Base-by-base conservation (phyloP, 30 jellyfish, hydroid and myxozoan genomes). In the Hydractinia echinata region DNA sequence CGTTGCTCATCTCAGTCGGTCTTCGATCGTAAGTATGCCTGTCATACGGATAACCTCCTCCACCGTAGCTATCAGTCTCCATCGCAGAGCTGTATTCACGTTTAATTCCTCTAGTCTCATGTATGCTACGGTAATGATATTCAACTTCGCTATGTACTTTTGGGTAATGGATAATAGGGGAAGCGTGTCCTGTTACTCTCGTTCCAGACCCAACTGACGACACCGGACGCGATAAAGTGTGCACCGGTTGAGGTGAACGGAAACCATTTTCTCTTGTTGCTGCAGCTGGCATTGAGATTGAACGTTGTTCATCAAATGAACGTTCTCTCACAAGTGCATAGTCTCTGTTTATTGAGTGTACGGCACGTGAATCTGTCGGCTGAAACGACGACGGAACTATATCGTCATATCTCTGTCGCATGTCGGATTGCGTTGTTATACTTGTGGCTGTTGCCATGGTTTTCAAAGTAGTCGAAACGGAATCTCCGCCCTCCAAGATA, bases 91-190 rank as follows among this genome's bases (percentile, higher is more conserved):
- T 64, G 39, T 64, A 64, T 64, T 64, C 74, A 7, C 74, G 74
- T 64, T 64, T 64, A 51, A 64, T 64, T 30, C 44, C 44, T n/a
- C 74, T 44, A 9, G 19, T 13, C 39, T 64, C 74, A 44, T 58
- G 15, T 58, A 64, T 64, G 19, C 51, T 1, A 13, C 3, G 74
- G 39, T 64, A 64, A 64, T 64, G 74, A 64, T 44, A 7, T 6
- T 44, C 18, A 7, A 44, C 8, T 64, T 64, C 74, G 8, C 19
- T 13, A 6, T 44, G 39, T 13, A 64, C 9, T 52, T 50, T 71
- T 20, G 81, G 81, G 51, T 71, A 71, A n/a, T 71, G 81, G 7
- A 71, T 71, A 60, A 71, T 71, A 52, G 81, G 55, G 1, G 81
- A 60, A 7, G 81, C 53, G 15, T 19, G n/a, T n/a, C 39, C 81